phyloP scores from a whole-genome alignment of 2,113 vertebrate species.

The Arenaria interpres region DNA sequence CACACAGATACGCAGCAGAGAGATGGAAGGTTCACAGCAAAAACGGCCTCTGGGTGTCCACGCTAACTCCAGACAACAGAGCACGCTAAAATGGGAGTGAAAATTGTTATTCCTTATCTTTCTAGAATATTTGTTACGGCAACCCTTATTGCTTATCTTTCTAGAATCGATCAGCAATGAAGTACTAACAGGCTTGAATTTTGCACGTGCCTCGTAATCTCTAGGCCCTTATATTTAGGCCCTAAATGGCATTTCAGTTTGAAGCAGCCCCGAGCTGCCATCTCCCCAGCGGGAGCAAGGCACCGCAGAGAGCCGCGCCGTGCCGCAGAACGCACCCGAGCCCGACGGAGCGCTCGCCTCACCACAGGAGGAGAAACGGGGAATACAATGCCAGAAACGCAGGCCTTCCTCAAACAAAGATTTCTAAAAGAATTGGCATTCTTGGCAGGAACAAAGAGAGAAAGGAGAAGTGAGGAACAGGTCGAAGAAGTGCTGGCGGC shows the following conservation, averaged over 20 bases:
- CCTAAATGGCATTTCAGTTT: not conserved
- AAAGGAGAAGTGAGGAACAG: not conserved
- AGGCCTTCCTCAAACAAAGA: not conserved
- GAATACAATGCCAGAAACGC: not conserved
- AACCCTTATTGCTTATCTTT: not conserved
- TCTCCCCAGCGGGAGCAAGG: not conserved
- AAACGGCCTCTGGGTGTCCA: not conserved
- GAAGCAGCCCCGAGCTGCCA: not conserved
- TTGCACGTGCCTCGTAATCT: not conserved
- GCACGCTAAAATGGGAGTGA: not conserved
- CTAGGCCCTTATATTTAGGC: not conserved
- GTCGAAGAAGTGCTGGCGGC: not conserved
- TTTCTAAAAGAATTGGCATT: not conserved
- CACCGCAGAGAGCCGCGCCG: fast-evolving
- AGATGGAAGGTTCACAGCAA: not conserved
- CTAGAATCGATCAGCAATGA: not conserved
- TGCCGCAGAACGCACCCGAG: not conserved
- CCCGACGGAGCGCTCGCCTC: fast-evolving
- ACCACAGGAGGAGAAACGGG: not conserved
- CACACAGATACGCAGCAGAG: not conserved
- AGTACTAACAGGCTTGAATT: not conserved
- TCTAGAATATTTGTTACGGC: not conserved
- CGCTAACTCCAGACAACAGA: not conserved
- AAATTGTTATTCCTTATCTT: not conserved
- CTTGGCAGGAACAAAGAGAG: not conserved